These are phyloP conservation scores for Empidonax alnorum DNA, from an alignment of 2,113 vertebrate species.

Conservation along the genomic window DNA sequence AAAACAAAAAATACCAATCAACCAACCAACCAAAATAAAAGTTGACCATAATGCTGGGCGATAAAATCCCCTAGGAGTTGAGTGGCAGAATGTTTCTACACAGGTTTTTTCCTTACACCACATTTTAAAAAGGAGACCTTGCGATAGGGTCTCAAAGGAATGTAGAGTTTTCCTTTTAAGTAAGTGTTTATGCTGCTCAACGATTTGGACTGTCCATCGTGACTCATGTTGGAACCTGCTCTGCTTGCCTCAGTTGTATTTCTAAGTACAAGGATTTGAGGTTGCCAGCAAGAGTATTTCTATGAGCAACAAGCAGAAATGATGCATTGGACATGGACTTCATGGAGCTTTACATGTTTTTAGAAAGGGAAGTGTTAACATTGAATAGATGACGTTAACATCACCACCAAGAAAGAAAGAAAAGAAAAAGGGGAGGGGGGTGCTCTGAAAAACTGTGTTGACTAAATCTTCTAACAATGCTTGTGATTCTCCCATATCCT, in stretches of 20 bases:
- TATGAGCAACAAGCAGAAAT: not conserved
- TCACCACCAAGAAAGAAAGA: not conserved
- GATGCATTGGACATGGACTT: not conserved
- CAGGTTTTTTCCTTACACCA: not conserved
- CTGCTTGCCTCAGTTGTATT: slow-evolving; percentile 13
- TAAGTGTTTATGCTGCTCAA: not conserved
- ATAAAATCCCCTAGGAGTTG: not conserved
- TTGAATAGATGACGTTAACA: slow-evolving; percentile 13
- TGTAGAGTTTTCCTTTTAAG: slow-evolving; percentile 33
- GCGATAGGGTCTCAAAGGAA: not conserved
- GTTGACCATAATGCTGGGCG: not conserved
- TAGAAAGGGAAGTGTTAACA: slow-evolving; percentile 55
- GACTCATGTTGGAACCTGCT: slow-evolving; percentile 18
- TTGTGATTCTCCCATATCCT: slow-evolving; percentile 42
- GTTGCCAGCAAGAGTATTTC: slow-evolving; percentile 8
- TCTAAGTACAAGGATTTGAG: not conserved
- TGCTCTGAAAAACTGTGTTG: slow-evolving; percentile 3
- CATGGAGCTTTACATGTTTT: not conserved
- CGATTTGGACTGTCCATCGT: not conserved
- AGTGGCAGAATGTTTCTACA: not conserved
- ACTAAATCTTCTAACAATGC: slow-evolving; percentile 45
- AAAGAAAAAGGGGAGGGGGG: not conserved
- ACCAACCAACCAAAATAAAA: not conserved
- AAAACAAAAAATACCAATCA: not conserved
- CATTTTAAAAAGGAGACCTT: not conserved